Evolutionary conservation across 2,113 vertebrate genomes (phyloP), one percentile per base, ranked within the genome.

Genomic region (Hemichromis elongatus): DNA sequence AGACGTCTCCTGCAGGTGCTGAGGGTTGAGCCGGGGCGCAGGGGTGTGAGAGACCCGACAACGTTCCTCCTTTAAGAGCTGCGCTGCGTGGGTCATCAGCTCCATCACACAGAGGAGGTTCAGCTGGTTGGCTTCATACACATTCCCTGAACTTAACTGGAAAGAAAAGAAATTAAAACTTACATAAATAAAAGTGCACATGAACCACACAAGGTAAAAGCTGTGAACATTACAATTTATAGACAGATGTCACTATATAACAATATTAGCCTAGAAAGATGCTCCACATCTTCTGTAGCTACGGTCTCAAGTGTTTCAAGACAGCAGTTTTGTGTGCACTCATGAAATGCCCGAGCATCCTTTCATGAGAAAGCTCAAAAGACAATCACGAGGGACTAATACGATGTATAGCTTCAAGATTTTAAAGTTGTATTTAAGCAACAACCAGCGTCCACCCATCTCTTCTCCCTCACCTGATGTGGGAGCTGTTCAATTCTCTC

Each of bases 41-140:
- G 92, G 86, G 59, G 82, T 55, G 10, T 92, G 47, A 59, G 91
- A 83, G 26, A 84, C 42, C 0, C 7, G 88, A 81, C 10, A 5
- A 0, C 3, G 40, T 90, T 98, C 96, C 57, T 95, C 89, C 57
- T 54, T 95, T 75, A 99, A 47, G 19, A 95, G 42, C 40, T 91
- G 94, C 86, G 98, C 89, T 5, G 96, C 90, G 84, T 97, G 97
- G 92, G 97, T 98, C 87, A 96, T 86, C 90, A 99, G 92, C 66
- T 97, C 96, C 90, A 98, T 86, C 89, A 98, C 77, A 50, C 95
- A 93, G 91, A 98, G 83, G 14, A 97, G 88, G 88, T 97, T 97
- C 75, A 97, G 93, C 83, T 98, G 97, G 79, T 92, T 96, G 54
- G 10, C 94, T 94, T 98, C 96, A 81, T 98, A 98, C 81, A 97